Evolutionary conservation across 2,888 invertebrate species (phyloP).

Genomic region (Diogma glabrata): DNA sequence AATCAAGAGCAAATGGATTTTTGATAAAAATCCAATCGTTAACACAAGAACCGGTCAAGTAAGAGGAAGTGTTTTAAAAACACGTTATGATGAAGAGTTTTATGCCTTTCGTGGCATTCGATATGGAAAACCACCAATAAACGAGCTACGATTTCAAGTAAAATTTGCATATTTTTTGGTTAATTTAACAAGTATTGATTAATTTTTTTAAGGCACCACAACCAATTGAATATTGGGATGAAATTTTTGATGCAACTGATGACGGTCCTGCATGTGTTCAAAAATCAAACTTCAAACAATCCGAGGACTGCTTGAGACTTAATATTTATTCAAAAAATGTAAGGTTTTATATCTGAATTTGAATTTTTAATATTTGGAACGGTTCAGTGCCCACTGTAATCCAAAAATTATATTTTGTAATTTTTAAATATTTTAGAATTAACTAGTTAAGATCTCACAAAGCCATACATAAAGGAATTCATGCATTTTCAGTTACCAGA

Average conservation of each 20-base stretch:
- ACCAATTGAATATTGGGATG: conserved; percentile 30
- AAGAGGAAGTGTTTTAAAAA: conserved; percentile 10
- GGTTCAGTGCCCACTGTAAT: too few species aligned
- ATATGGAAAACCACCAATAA: conserved; percentile 37
- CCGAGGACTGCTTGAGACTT: conserved; percentile 40
- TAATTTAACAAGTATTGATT: neutral
- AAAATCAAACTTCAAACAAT: conserved; percentile 22
- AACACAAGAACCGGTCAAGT: too few species aligned
- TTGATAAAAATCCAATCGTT: too few species aligned
- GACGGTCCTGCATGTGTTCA: conserved; percentile 40
- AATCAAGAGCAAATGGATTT: too few species aligned
- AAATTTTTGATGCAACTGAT: conserved; percentile 36
- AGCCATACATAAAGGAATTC: too few species aligned
- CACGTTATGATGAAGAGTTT: conserved; percentile 7
- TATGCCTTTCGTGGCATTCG: conserved; percentile 17
- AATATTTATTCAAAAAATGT: conserved; percentile 40
- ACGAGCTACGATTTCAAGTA: conserved; percentile 25
- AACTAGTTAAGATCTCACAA: too few species aligned
- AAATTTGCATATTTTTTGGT: conserved; percentile 41
- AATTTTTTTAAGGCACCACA: conserved; percentile 24
- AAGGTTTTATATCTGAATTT: too few species aligned
- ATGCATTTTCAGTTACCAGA: neutral
- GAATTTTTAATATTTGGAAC: too few species aligned
- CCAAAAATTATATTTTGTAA: too few species aligned
- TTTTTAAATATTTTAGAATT: too few species aligned